Evolutionary conservation across 2,797 vertebrate species (phyloP).

Genomic region (Leuciscus waleckii): DNA sequence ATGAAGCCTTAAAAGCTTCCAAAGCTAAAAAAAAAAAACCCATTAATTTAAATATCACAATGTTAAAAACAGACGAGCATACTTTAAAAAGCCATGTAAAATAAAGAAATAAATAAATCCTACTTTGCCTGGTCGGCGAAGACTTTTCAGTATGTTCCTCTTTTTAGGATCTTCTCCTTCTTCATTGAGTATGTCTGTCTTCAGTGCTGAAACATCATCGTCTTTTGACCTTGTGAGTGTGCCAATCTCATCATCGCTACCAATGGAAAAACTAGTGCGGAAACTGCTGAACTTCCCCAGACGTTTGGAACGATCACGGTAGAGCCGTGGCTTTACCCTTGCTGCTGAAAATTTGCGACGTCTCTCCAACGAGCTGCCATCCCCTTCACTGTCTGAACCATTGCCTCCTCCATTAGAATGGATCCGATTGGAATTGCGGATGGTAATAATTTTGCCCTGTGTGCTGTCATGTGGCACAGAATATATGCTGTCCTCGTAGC

Average conservation of each 20-base stretch:
- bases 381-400: conserved; percentile 95
- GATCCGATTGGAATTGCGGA: conserved; percentile 93
- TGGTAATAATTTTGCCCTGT: conserved; percentile 97
- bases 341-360: conserved; percentile 86
- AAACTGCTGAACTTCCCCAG: conserved; percentile 93
- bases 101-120: conserved; percentile 36
- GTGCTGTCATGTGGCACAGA: conserved; percentile 98
- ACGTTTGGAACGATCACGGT: conserved; percentile 89
- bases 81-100: neutral
- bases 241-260: conserved; percentile 93
- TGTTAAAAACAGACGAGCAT: neutral
- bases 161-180: conserved; percentile 92
- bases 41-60: neutral
- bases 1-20: neutral
- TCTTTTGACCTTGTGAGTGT: conserved; percentile 89
- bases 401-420: conserved; percentile 91
- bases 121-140: conserved; percentile 93
- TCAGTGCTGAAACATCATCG: conserved; percentile 86
- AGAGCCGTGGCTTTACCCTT: conserved; percentile 89
- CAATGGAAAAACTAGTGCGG: conserved; percentile 90
- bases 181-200: conserved; percentile 86
- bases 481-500: conserved; percentile 97
- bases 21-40: neutral
- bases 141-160: conserved; percentile 93
- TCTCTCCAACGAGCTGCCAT: conserved; percentile 91